phyloP scores from a whole-genome alignment of 1,140 invertebrate genomes.

The Hestina assimilis region DNA sequence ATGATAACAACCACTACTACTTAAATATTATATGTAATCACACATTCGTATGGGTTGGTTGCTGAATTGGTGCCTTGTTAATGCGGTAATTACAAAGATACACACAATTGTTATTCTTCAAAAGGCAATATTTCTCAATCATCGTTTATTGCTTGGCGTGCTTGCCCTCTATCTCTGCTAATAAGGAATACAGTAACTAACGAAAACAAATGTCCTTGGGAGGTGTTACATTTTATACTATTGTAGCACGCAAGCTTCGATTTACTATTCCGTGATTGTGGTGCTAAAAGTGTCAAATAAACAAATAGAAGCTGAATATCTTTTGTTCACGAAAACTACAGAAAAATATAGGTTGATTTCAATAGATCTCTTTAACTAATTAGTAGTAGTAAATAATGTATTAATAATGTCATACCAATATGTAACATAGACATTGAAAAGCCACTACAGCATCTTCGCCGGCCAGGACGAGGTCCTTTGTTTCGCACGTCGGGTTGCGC shows the following conservation, averaged over 20 bases:
- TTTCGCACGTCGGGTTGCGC: no score
- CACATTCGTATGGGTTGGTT: no score
- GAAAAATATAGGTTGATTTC: not conserved
- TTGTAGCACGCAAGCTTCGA: constrained; percentile 55
- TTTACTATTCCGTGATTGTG: constrained; percentile 35
- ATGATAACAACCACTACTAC: no score
- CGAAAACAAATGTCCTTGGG: constrained; percentile 60
- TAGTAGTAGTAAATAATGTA: no score
- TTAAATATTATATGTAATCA: no score
- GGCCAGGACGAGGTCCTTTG: no score
- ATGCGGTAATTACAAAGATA: no score
- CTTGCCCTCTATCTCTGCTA: constrained; percentile 50
- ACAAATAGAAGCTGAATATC: constrained; percentile 8
- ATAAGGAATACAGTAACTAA: constrained; percentile 55
- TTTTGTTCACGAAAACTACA: not conserved
- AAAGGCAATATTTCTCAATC: constrained; percentile 51
- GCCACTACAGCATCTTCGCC: no score
- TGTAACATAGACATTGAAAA: no score
- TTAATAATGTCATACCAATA: no score
- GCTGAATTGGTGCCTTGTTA: no score
- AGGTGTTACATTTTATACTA: constrained; percentile 65
- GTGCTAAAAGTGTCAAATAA: constrained; percentile 18
- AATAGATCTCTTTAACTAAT: no score
- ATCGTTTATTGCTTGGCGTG: constrained; percentile 54
- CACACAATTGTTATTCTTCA: constrained; percentile 2